Evolutionary conservation across 2,888 invertebrate species (phyloP), one percentile per base, ranked within the genome.

Genomic region (Rapana venosa): DNA sequence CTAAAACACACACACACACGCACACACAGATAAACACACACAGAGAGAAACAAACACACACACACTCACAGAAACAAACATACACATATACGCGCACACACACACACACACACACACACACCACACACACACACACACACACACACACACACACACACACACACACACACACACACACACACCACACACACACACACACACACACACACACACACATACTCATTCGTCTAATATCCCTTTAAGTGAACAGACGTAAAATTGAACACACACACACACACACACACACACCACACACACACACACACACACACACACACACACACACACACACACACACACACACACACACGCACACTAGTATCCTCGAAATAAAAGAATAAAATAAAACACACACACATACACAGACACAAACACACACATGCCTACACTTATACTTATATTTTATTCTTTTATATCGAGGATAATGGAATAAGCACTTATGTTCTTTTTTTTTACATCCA

Each of bases 401-500:
- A 90, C 91, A 56, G 81, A 77, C 56, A 91, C 36, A 26, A 88
- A 85, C 20, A 90, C 91, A 61, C 90, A 77, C 30, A 88, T 74
- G 32, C 81, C n/a, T n/a, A n/a, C n/a, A n/a, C n/a, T n/a, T n/a
- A n/a, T n/a, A n/a, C n/a, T n/a, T n/a, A n/a, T n/a, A n/a, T n/a
- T n/a, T n/a, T n/a, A n/a, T n/a, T n/a, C n/a, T n/a, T n/a, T n/a
- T n/a, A n/a, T n/a, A n/a, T n/a, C n/a, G n/a, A n/a, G n/a, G n/a
- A n/a, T n/a, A n/a, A n/a, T n/a, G n/a, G n/a, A n/a, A n/a, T n/a
- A n/a, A n/a, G n/a, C n/a, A n/a, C n/a, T n/a, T n/a, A n/a, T n/a
- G n/a, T n/a, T n/a, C n/a, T n/a, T n/a, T n/a, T n/a, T n/a, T n/a
- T n/a, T n/a, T n/a, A n/a, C n/a, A n/a, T n/a, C n/a, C n/a, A n/a